phyloP scores from a whole-genome alignment of 2,888 invertebrate species.

The Taphrorychus bicolor region DNA sequence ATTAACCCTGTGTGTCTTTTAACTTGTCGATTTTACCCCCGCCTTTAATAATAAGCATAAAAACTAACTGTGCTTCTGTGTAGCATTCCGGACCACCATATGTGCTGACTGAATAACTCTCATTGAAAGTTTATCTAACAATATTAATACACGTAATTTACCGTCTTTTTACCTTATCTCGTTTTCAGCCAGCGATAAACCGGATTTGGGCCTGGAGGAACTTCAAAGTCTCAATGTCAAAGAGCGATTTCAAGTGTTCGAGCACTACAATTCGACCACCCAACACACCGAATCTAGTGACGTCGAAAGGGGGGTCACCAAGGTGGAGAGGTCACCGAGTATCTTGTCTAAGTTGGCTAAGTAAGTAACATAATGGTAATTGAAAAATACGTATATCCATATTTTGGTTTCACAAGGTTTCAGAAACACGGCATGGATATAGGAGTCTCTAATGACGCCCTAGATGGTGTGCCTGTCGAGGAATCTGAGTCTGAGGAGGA shows the following conservation, averaged over 20 bases:
- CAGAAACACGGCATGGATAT: conserved; percentile 84
- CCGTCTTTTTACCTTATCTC: too few species aligned
- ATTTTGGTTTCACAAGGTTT: conserved; percentile 61
- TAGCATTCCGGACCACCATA: too few species aligned
- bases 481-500: conserved; percentile 74
- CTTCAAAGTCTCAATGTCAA: conserved; percentile 82
- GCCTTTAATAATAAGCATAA: too few species aligned
- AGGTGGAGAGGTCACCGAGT: conserved; percentile 73
- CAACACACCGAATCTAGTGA: conserved; percentile 58
- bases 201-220: conserved; percentile 84
- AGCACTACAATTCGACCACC: conserved; percentile 65
- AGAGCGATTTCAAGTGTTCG: conserved; percentile 85
- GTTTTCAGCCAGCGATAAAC: conserved; percentile 81
- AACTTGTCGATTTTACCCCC: too few species aligned
- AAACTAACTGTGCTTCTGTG: too few species aligned
- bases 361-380: conserved; percentile 59
- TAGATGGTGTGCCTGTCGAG: conserved; percentile 77
- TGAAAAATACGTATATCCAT: not conserved
- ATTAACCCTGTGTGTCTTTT: too few species aligned
- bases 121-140: too few species aligned
- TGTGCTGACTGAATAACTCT: too few species aligned
- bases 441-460: conserved; percentile 77
- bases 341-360: conserved; percentile 82
- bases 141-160: too few species aligned
- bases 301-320: conserved; percentile 55